Percentiles rank a stretch among this genome's conserved stretches.
These are phyloP conservation scores for Darevskia mixta DNA, from an alignment of 2,797 vertebrate species.

Conservation along the genomic window DNA sequence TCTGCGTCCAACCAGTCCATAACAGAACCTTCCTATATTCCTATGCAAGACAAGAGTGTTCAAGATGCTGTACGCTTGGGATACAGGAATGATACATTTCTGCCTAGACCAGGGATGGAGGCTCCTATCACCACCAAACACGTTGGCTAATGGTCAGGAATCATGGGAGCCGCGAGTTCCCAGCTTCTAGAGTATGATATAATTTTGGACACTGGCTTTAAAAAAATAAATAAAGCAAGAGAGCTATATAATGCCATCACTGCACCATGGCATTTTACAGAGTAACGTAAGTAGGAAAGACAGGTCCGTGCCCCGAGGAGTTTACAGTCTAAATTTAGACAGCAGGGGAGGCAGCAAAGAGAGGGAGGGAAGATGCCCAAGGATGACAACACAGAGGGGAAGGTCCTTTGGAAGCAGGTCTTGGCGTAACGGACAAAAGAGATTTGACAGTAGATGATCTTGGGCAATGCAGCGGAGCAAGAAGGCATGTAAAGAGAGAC, in stretches of 20 bases:
- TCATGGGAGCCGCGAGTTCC: background rate
- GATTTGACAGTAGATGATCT: background rate
- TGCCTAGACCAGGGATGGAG: background rate
- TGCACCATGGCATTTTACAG: background rate
- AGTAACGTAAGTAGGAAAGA: background rate
- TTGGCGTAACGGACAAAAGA: background rate
- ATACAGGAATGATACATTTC: background rate
- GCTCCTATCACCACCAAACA: no score
- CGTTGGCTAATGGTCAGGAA: background rate
- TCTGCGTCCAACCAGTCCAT: no score
- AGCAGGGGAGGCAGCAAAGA: background rate
- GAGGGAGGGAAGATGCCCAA: background rate
- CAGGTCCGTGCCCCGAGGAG: background rate
- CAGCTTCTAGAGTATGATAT: background rate
- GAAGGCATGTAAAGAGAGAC: background rate
- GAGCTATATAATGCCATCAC: background rate
- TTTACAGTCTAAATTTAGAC: constrained; percentile 8
- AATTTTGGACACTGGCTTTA: background rate
- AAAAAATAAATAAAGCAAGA: background rate
- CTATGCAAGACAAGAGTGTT: background rate
- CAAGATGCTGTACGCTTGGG: background rate
- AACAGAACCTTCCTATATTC: no score
- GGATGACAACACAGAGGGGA: background rate
- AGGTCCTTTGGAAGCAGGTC: background rate
- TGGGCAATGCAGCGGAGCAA: constrained; percentile 4